These are phyloP conservation scores for Parambassis ranga DNA, from an alignment of 2,797 vertebrate species.

Conservation along the genomic window DNA sequence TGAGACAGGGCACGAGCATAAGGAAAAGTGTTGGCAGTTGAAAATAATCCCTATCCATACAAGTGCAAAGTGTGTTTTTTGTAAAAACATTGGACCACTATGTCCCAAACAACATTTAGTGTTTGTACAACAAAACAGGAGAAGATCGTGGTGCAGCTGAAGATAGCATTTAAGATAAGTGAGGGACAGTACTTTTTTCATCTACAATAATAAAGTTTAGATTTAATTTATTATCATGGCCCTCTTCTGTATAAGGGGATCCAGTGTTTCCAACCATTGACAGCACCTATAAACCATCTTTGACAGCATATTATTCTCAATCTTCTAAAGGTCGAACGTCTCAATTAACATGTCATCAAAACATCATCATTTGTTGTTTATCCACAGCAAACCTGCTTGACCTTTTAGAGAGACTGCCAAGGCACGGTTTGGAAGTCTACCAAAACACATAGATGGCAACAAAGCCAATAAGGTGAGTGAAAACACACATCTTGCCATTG, in stretches of 20 bases:
- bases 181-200: too few relatives aligned
- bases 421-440: background rate
- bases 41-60: too few relatives aligned
- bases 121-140: too few relatives aligned
- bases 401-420: conserved; percentile 11
- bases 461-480: background rate
- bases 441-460: background rate
- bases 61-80: too few relatives aligned
- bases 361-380: conserved; percentile 6
- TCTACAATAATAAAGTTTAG: too few relatives aligned
- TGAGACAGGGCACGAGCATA: too few relatives aligned
- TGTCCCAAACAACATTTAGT: too few relatives aligned
- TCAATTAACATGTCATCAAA: conserved; percentile 16
- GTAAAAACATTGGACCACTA: too few relatives aligned
- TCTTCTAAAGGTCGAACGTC: conserved; percentile 21
- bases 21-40: too few relatives aligned
- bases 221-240: background rate
- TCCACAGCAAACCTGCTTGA: conserved; percentile 5
- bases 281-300: background rate
- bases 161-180: too few relatives aligned
- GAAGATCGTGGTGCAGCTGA: too few relatives aligned
- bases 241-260: background rate
- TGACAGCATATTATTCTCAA: background rate
- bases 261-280: background rate
- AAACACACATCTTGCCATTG: background rate